Conservation (phyloP, 92 coral and sea anemone genomes). For the Zoanthus gigantus region DNA sequence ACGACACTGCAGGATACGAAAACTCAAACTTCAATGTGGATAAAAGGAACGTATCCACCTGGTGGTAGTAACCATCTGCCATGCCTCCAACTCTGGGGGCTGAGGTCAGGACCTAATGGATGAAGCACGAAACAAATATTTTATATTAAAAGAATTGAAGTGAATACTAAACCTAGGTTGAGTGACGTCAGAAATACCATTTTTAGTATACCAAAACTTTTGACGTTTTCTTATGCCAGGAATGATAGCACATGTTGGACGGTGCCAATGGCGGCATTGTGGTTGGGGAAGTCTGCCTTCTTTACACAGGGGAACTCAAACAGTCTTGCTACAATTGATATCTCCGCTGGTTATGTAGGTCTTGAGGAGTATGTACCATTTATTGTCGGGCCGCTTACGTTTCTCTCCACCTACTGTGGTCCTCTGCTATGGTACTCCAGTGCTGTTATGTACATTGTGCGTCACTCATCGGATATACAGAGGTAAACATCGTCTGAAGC, state of each 20-base stretch:
- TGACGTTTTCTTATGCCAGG: slow-evolving; percentile 42
- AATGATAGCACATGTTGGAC: slow-evolving; percentile 58
- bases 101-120: no score
- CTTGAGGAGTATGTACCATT: slow-evolving; percentile 71
- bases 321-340: slow-evolving; percentile 91
- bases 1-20: no score
- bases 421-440: slow-evolving; percentile 85
- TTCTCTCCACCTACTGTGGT: slow-evolving; percentile 85
- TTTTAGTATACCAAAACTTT: neutral
- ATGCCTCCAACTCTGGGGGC: no score
- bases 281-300: slow-evolving; percentile 89
- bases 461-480: slow-evolving; percentile 35
- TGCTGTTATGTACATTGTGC: slow-evolving; percentile 71
- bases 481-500: slow-evolving; percentile 15
- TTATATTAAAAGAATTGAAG: no score
- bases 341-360: slow-evolving; percentile 96
- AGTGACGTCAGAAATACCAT: neutral
- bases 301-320: slow-evolving; percentile 93
- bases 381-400: slow-evolving; percentile 69
- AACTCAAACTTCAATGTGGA: no score
- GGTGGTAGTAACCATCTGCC: no score
- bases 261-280: slow-evolving; percentile 62
- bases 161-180: no score
- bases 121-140: no score
- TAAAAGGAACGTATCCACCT: no score